Evolutionary conservation across 2,113 vertebrate genomes (phyloP).

Genomic region (Macaca nemestrina): DNA sequence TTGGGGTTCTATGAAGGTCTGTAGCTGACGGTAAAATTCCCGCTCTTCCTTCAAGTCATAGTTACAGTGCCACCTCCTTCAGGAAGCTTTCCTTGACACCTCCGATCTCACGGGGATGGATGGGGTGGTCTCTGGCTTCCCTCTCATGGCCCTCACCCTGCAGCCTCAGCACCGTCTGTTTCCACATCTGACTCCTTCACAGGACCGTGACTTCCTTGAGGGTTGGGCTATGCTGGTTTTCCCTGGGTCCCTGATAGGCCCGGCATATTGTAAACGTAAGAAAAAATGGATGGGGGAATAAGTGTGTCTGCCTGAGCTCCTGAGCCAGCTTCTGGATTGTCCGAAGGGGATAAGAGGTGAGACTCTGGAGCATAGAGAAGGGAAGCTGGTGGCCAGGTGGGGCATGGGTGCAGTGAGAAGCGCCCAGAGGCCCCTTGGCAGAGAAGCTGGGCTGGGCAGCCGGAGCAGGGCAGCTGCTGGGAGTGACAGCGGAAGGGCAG

Average conservation of each 20-base stretch:
- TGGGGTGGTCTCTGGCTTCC: neutral
- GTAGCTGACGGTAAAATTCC: neutral
- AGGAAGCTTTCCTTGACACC: neutral
- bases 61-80: neutral
- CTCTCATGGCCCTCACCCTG: neutral
- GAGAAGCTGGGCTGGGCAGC: neutral
- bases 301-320: too few species aligned
- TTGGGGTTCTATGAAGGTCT: neutral
- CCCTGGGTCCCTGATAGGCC: neutral
- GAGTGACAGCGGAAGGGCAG: neutral
- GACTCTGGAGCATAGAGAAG: neutral
- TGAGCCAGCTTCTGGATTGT: neutral
- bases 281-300: neutral
- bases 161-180: neutral
- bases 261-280: neutral
- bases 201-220: neutral
- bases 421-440: neutral
- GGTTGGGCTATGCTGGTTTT: neutral
- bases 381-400: accelerated
- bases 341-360: neutral
- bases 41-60: neutral
- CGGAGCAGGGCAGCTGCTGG: neutral
- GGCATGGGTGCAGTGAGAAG: neutral
- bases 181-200: neutral
- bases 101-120: neutral